Evolutionary conservation across 2,888 invertebrate species (phyloP), one percentile per base, ranked within the genome.

Genomic region (Holacanthella duospinosa): DNA sequence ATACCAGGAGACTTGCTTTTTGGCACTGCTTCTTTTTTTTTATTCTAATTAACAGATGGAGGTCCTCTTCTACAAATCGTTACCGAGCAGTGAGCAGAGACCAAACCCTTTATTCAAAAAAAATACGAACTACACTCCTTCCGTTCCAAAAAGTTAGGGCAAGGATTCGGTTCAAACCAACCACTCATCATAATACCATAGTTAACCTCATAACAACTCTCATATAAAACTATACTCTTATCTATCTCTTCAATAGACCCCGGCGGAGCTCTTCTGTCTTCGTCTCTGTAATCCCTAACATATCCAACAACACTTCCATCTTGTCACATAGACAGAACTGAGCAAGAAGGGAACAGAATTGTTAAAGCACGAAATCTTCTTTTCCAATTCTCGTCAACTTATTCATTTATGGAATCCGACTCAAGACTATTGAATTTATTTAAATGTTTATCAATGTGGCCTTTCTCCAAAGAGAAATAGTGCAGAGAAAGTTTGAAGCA

Each of bases 1-100:
- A 36, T 36, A 69, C 6, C 24, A 53, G 19, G 28, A 36, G 53
- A 53, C 29, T 55, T 29, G 55, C 36, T 25, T 29, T 16, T 55
- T 43, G 60, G 54, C 60, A 60, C n/a, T 19, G 16, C 48, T n/a
- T 21, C 21, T 21, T 21, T 9, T 9, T 21, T 48, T 21, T 48
- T 48, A 4, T 48, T 48, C 48, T 48, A 48, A 48, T 48, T 48
- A 48, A 48, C 48, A 48, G 48, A 48, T 48, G 4, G 16, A 36
- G 36, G 36, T 36, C 36, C 6, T 36, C 36, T 16, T 9, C 9
- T 36, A 36, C 36, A 36, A 36, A 36, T 36, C 36, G 36, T 36
- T 36, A 36, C 9, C 16, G 36, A 9, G 36, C n/a, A n/a, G n/a
- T n/a, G n/a, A n/a, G n/a, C n/a, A n/a, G n/a, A n/a, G n/a, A n/a